Conservation (phyloP, 2,113 vertebrate genomes). For the Elgaria multicarinata region DNA sequence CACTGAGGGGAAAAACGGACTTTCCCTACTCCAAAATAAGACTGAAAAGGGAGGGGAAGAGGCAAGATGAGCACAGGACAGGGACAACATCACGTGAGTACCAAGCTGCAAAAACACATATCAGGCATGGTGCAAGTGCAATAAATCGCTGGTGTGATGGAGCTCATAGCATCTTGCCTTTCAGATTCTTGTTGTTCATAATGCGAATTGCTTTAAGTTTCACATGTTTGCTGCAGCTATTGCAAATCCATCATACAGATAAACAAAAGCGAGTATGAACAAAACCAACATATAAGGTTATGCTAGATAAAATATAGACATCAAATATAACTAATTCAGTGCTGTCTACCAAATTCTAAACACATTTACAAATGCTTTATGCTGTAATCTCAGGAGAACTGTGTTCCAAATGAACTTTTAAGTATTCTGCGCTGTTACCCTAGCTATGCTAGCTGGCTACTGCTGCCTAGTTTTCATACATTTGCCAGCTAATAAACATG, state of each 20-base stretch:
- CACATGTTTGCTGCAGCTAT: background rate
- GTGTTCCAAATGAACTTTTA: background rate
- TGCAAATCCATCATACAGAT: background rate
- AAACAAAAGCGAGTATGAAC: background rate
- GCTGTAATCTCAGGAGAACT: background rate
- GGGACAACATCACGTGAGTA: too few species aligned
- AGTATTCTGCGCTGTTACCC: background rate
- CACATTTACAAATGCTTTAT: background rate
- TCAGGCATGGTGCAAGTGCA: too few species aligned
- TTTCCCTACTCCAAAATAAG: too few species aligned
- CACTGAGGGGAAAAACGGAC: too few species aligned
- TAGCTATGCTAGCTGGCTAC: background rate
- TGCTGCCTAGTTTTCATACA: background rate
- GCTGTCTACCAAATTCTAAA: background rate
- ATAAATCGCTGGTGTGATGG: too few species aligned
- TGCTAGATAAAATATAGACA: background rate
- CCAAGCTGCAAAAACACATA: too few species aligned
- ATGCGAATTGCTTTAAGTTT: background rate
- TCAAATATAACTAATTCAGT: background rate
- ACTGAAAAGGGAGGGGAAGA: too few species aligned
- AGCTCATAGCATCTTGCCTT: background rate
- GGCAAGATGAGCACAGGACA: too few species aligned
- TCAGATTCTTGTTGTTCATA: background rate
- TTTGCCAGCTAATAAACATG: background rate
- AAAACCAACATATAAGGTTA: background rate